Percentiles rank a stretch among this genome's conserved stretches.
phyloP scores from a whole-genome alignment of 2,797 vertebrate species.

The Alectoris magna region DNA sequence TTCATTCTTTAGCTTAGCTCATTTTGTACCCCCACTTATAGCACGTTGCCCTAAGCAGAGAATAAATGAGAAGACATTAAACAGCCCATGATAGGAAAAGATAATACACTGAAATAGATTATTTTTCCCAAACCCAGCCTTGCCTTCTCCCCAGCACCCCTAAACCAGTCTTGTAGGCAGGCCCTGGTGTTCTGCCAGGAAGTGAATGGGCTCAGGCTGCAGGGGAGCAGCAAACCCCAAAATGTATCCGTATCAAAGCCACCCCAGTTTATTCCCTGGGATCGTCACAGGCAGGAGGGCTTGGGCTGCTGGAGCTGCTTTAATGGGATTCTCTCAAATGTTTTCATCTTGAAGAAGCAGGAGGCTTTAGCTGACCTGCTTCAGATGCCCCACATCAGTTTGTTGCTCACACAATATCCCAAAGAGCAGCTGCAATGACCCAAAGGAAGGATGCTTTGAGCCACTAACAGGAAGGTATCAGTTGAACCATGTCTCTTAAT shows the following conservation, averaged over 20 bases:
- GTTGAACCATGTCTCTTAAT: accelerated
- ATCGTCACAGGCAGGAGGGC: not conserved
- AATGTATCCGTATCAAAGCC: not conserved
- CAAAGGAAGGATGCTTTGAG: not conserved
- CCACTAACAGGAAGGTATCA: not conserved
- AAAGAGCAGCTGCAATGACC: not conserved
- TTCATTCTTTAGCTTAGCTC: not conserved
- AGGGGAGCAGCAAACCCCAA: not conserved
- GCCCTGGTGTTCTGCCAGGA: not conserved
- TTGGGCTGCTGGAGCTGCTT: not conserved
- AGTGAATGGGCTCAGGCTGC: not conserved
- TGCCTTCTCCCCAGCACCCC: not conserved
- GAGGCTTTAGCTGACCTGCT: not conserved
- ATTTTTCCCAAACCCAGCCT: not conserved
- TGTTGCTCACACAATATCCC: not conserved
- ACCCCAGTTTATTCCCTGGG: not conserved
- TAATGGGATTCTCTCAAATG: not conserved
- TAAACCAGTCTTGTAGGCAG: not conserved
- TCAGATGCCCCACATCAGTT: accelerated
- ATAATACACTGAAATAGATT: not conserved
- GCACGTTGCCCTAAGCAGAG: not conserved
- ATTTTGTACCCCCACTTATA: not conserved
- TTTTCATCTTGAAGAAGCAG: accelerated
- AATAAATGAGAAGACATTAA: not conserved
- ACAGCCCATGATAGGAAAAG: not conserved